Evolutionary conservation across 2,797 vertebrate species (phyloP), one percentile per base, ranked within the genome.

Genomic region (Craterocephalus amniculus): DNA sequence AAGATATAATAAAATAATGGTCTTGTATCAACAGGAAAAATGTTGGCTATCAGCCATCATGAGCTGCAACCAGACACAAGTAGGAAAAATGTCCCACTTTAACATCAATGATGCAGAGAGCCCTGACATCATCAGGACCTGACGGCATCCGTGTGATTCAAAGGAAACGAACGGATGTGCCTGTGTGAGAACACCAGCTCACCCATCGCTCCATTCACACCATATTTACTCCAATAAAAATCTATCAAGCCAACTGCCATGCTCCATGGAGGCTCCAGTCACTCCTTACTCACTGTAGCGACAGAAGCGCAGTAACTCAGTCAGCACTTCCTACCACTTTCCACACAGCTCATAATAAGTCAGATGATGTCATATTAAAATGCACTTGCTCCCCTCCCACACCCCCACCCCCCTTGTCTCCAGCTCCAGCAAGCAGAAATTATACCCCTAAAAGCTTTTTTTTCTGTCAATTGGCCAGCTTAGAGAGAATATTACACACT

Each of bases 31-130:
- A 38, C 36, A 14, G 13, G 36, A 38, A 6, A 36, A 4, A 14
- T 14, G 14, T 4, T 2, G 13, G 36, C 2, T 14, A 38, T 12
- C 35, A 36, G 1, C 35, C 8, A 36, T 36, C 35, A 8, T 1
- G 0, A 90, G 88, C 76, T 86, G 81, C 89, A 86, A 77, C 69
- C 71, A 72, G 85, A 89, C 81, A 84, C 14, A 75, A 77, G 72
- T 63, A 43, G 67, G 22, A 78, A 77, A 87, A 88, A 87, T 89
- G 56, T 86, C n/a, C n/a, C 87, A 87, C 89, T 88, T 89, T 85
- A 88, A 59, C 87, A 83, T 87, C 84, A 90, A 89, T 91, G 86
- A 84, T 69, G 67, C 79, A 31, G 62, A 83, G 80, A 85, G 69
- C 71, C 62, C 60, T 89, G 79, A 87, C 81, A 87, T 90, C 87